Conservation (phyloP, 2,113 vertebrate genomes). For the Mixornis gularis region DNA sequence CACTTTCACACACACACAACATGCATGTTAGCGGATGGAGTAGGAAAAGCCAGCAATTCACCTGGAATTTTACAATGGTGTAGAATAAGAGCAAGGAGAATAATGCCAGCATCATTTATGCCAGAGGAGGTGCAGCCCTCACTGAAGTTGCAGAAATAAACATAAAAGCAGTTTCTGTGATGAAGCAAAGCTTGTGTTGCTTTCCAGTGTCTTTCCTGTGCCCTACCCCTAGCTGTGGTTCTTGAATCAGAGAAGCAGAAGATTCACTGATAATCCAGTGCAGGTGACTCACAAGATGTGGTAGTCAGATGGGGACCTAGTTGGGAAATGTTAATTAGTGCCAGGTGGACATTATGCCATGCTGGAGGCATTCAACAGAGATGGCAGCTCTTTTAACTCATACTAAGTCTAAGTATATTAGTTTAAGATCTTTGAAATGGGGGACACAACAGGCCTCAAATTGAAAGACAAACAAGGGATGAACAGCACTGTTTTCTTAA, state of each 20-base stretch:
- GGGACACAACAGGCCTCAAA: neutral
- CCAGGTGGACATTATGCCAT: neutral
- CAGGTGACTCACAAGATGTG: neutral
- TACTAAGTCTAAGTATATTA: neutral
- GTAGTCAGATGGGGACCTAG: neutral
- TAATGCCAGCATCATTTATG: neutral
- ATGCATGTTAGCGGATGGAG: neutral
- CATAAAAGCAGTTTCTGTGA: neutral
- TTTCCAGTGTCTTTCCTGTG: neutral
- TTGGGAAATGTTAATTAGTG: neutral
- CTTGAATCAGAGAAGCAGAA: neutral
- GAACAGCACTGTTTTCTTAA: neutral
- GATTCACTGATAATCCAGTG: neutral
- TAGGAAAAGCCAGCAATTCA: neutral
- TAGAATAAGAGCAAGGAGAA: neutral
- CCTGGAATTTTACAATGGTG: neutral
- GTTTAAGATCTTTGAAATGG: neutral
- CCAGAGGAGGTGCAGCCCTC: neutral
- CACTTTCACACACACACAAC: neutral
- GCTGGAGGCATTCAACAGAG: neutral
- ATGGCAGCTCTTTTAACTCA: neutral
- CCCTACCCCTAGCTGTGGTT: neutral
- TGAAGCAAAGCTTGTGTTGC: neutral
- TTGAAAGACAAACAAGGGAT: neutral
- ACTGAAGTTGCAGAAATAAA: neutral